Conservation (phyloP, 2,888 invertebrate genomes). For the Limnephilus auricula region DNA sequence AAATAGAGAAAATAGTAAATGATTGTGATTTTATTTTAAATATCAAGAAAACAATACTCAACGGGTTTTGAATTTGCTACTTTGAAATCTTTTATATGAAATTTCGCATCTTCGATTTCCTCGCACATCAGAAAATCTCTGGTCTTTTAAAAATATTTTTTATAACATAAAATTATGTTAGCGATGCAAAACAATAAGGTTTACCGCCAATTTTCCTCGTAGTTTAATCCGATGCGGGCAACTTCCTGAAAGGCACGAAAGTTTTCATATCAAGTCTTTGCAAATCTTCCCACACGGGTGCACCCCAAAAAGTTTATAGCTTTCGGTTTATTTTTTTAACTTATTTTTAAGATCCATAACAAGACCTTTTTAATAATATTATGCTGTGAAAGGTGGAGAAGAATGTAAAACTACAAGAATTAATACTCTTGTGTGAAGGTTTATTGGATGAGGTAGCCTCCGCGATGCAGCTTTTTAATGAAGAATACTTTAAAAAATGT, state of each 20-base stretch:
- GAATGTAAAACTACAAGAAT: neutral
- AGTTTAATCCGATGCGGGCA: neutral
- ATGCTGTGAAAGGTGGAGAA: neutral
- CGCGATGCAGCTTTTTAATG: neutral
- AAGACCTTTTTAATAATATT: neutral
- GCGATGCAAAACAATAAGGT: neutral
- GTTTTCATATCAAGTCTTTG: slow-evolving; percentile 17
- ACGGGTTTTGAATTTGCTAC: too few relatives aligned
- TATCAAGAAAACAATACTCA: too few relatives aligned
- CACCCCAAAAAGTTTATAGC: slow-evolving; percentile 10
- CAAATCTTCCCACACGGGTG: neutral
- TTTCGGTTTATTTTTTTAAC: neutral
- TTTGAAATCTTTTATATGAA: too few relatives aligned
- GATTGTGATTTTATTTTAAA: too few relatives aligned
- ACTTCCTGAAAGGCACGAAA: slow-evolving; percentile 9
- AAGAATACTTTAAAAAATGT: neutral
- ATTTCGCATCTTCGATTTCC: too few relatives aligned
- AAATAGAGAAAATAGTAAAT: too few relatives aligned
- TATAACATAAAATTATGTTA: neutral
- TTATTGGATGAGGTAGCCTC: neutral
- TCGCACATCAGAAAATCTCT: too few relatives aligned
- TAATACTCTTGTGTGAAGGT: neutral
- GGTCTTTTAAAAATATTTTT: neutral
- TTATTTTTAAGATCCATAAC: neutral
- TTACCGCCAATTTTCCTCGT: neutral